Conservation (phyloP, 2,797 vertebrate genomes). For the Danio aesculapii region DNA sequence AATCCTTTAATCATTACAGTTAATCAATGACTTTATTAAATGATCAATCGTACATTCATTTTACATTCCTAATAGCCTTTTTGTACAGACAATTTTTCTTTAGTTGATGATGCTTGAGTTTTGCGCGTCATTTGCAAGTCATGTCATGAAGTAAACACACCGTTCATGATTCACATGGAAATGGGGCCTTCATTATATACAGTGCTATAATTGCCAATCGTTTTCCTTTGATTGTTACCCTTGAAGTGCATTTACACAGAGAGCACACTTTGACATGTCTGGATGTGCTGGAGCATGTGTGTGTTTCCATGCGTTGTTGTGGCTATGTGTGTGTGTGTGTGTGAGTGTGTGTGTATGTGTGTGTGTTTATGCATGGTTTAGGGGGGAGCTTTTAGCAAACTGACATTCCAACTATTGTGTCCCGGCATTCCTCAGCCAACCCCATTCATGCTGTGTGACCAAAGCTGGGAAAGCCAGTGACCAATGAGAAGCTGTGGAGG, state of each 20-base stretch:
- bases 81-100: too few species aligned
- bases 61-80: too few species aligned
- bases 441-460: conserved; percentile 80
- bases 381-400: conserved; percentile 73
- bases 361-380: conserved; percentile 61
- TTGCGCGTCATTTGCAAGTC: too few species aligned
- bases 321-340: conserved; percentile 45
- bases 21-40: too few species aligned
- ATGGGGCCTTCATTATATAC: conserved; percentile 16
- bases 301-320: conserved; percentile 55
- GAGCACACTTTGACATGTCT: conserved; percentile 68
- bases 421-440: conserved; percentile 80
- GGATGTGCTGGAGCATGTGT: conserved; percentile 69
- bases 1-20: too few species aligned
- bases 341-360: conserved; percentile 53
- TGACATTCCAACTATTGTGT: conserved; percentile 84
- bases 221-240: conserved; percentile 43
- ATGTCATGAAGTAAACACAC: too few species aligned
- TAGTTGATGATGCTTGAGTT: too few species aligned
- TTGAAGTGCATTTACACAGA: conserved; percentile 40
- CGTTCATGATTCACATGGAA: conserved; percentile 8
- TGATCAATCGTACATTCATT: too few species aligned
- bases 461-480: conserved; percentile 71
- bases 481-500: conserved; percentile 72
- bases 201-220: conserved; percentile 26